Evolutionary conservation across 1,140 invertebrate species (phyloP).

Genomic region (Trichonephila clavipes): DNA sequence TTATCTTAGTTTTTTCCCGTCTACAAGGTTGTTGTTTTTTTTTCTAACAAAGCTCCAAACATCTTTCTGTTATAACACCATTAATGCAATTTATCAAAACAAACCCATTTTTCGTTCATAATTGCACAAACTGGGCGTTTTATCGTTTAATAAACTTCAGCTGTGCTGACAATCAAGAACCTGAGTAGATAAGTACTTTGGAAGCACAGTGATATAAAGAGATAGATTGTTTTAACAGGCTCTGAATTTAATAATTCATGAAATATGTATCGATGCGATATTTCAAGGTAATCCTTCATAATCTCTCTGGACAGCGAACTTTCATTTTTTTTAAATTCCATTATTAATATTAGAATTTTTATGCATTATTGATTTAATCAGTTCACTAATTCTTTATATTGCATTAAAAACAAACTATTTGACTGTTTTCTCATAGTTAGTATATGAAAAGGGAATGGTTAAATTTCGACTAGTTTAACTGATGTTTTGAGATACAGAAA

Average conservation of each 20-base stretch:
- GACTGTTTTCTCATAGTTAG: too few relatives aligned
- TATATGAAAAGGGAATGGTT: too few relatives aligned
- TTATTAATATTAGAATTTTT: too few relatives aligned
- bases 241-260: conserved; percentile 36
- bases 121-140: not conserved
- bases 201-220: not conserved
- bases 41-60: not conserved
- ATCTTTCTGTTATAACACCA: not conserved
- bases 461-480: too few relatives aligned
- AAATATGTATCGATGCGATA: not conserved
- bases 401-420: too few relatives aligned
- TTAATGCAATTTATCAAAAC: not conserved
- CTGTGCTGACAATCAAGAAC: conserved; percentile 37
- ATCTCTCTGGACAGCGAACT: not conserved
- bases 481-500: too few relatives aligned
- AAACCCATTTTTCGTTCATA: conserved; percentile 2
- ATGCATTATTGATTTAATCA: too few relatives aligned
- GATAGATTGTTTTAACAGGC: conserved; percentile 45
- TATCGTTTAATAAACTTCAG: conserved; percentile 56
- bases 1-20: not conserved
- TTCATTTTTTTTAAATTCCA: too few relatives aligned
- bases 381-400: too few relatives aligned
- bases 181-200: conserved; percentile 15
- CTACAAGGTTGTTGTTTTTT: not conserved
- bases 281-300: not conserved